Base-by-base conservation (phyloP, 2,888 invertebrate genomes). In the Perizoma flavofasciatum region DNA sequence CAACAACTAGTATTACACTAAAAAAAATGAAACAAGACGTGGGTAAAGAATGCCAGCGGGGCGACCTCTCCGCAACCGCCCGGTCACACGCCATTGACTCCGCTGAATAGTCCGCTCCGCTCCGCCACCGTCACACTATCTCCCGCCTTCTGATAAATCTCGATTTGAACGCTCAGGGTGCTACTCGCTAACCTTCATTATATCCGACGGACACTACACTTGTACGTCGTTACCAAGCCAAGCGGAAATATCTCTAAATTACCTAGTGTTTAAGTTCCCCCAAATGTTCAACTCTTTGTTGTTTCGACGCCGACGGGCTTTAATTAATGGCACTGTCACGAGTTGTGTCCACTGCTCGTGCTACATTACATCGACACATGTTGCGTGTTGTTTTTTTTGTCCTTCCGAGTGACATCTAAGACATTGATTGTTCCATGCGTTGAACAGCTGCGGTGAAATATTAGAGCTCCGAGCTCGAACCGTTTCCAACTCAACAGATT, bases 21-120 rank as follows among this genome's bases (percentile, higher is more conserved):
- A 69, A 75, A 78, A 78, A 83, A 85, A 85, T 79, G 80, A 77
- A 85, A 79, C 77, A 79, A 83, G 82, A 85, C 81, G 73, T 77
- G 78, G 76, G 78, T 77, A 81, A 88, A 85, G 89, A 91, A 91
- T 91, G 88, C 79, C 81, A 85, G 82, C 83, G 85, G 78, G 77
- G 73, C 86, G 88, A 86, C 86, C 86, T 88, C 83, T 77, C 80
- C 73, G 71, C 79, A 76, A 79, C 81, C 79, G 79, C 68, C 22
- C 85, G 85, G 91, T 91, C 89, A 91, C 91, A 90, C 91, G 82
- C 91, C 90, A 90, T 87, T 91, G 91, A 77, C 80, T 85, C 77
- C 83, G 75, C 76, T 90, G 88, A 91, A 91, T 91, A 86, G 89
- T 77, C 77, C 75, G 71, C 77, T 72, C 47, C 79, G 79, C 78